Evolutionary conservation across 2,113 vertebrate species (phyloP).

Genomic region (Poecile atricapillus): DNA sequence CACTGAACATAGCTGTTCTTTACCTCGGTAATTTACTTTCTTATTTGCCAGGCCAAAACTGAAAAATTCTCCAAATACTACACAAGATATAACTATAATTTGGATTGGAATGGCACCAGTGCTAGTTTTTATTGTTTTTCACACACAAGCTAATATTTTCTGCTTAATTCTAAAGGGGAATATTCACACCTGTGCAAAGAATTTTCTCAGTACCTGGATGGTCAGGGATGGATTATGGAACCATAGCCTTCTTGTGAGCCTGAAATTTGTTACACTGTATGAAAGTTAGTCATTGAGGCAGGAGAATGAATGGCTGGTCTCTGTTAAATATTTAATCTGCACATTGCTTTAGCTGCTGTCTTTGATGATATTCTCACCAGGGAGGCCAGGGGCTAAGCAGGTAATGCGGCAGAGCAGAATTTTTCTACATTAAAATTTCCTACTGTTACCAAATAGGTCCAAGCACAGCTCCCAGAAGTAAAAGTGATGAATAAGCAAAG

Average conservation of each 20-base stretch:
- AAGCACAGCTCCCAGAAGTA: not conserved
- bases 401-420: not conserved
- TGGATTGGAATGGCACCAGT: not conserved
- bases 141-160: not conserved
- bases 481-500: conserved; percentile 29
- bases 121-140: not conserved
- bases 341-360: not conserved
- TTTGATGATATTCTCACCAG: not conserved
- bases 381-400: not conserved
- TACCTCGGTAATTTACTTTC: not conserved
- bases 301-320: not conserved
- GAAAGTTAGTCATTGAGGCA: not conserved
- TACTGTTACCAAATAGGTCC: not conserved
- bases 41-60: not conserved
- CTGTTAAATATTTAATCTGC: not conserved
- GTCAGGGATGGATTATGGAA: not conserved
- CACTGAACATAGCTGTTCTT: not conserved
- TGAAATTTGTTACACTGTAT: not conserved
- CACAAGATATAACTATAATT: not conserved
- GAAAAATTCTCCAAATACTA: not conserved
- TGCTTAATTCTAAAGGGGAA: not conserved
- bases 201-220: not conserved
- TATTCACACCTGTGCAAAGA: not conserved
- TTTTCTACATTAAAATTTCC: not conserved
- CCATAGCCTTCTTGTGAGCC: not conserved